Conservation (phyloP, 2,113 vertebrate genomes). For the Todiramphus saurophagus region DNA sequence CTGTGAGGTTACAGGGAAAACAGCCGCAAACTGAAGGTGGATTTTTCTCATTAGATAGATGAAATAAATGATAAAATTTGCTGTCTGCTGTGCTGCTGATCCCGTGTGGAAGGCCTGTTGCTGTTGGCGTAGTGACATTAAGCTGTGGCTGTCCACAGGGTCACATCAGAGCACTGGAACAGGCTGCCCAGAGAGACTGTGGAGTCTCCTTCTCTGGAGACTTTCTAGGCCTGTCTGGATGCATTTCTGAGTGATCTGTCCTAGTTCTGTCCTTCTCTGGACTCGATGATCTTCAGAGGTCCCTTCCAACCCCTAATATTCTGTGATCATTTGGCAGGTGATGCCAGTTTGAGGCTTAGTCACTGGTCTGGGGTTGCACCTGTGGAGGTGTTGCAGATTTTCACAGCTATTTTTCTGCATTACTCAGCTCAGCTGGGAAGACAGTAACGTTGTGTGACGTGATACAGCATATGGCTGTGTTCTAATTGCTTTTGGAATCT, state of each 20-base stretch:
- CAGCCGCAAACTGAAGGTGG: neutral
- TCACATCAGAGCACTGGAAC: neutral
- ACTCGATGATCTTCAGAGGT: too few relatives aligned
- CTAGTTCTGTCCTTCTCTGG: too few relatives aligned
- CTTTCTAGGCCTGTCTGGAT: too few relatives aligned
- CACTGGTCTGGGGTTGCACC: neutral
- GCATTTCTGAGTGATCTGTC: too few relatives aligned
- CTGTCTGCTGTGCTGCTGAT: neutral
- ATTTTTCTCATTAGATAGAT: neutral
- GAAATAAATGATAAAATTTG: neutral
- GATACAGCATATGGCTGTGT: neutral
- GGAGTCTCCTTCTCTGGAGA: too few relatives aligned
- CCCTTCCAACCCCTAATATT: too few relatives aligned
- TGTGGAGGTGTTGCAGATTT: neutral
- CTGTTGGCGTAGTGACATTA: neutral
- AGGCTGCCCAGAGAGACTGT: too few relatives aligned
- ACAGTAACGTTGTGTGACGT: neutral
- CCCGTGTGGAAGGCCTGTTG: neutral
- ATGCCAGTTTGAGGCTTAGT: neutral
- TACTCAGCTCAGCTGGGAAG: neutral
- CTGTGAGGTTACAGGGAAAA: neutral
- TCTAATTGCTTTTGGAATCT: neutral
- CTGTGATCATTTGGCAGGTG: neutral
- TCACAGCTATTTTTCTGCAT: neutral
- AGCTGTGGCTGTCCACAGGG: neutral